phyloP scores from a whole-genome alignment of 2,797 vertebrate species.

The Tamandua tetradactyla region DNA sequence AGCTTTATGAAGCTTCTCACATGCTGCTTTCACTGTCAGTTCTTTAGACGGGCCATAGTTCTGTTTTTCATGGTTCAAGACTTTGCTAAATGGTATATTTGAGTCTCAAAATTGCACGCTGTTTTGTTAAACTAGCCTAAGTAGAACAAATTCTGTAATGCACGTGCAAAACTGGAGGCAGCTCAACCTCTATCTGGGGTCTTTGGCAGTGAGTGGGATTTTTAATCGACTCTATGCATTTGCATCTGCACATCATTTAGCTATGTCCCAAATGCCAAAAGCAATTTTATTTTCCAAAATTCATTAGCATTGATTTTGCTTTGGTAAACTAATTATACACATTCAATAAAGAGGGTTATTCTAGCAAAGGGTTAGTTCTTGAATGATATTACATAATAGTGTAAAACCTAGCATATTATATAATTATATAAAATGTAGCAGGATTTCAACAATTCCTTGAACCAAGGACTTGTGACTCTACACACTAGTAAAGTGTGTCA shows the following conservation, averaged over 20 bases:
- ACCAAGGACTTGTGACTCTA: background rate
- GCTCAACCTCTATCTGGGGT: background rate
- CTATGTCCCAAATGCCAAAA: background rate
- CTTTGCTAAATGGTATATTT: conserved; percentile 42
- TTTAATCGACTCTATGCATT: background rate
- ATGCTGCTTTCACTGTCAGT: background rate
- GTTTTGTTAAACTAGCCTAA: background rate
- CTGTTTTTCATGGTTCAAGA: background rate
- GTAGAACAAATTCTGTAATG: background rate
- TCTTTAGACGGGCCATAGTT: background rate
- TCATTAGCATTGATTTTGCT: conserved; percentile 34
- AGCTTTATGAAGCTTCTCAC: background rate
- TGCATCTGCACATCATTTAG: conserved; percentile 5
- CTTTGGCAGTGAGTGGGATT: background rate
- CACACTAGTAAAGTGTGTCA: background rate
- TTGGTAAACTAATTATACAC: background rate
- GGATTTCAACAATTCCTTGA: background rate
- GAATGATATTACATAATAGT: background rate
- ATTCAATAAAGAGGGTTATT: background rate
- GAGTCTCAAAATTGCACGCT: background rate
- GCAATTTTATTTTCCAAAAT: background rate
- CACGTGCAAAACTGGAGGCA: background rate
- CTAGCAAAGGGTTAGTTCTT: background rate
- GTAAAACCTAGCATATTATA: background rate
- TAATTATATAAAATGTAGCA: background rate